Base-by-base conservation (phyloP, 2,113 vertebrate species). In the Rhineura floridana region DNA sequence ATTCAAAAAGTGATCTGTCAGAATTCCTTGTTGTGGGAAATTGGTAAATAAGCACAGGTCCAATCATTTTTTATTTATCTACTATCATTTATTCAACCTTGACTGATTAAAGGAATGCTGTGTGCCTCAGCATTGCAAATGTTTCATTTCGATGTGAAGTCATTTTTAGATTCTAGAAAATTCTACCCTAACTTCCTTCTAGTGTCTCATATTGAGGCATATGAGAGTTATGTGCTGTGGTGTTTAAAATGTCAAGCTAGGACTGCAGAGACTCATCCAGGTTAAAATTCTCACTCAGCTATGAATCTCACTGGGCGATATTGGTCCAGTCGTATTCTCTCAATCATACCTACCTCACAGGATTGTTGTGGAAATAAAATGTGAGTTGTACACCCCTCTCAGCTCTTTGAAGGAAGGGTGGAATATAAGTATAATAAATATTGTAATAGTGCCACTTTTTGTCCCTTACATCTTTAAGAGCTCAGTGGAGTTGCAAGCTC, bases 31-130 rank as follows among this genome's bases (percentile, higher is more conserved):
- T 9, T 83, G 0, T 86, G 65, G 9, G 46, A 76, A 69, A 67
- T 63, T 44, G 89, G 44, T 90, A 91, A 92, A 90, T 28, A 86
- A 65, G 33, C 73, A 36, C 25, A 59, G 7, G 28, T 63, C 55
- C 39, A 73, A 21, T 85, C 15, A 75, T 62, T 86, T 85, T n/a
- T n/a, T n/a, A n/a, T n/a, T 50, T 39, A 50, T 39, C 19, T 67
- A 3, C 21, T 50, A 15, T 52, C 7, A 86, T 28, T 30, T 65
- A 86, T 25, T 59, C 52, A 76, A 12, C 30, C 39, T 63, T 44
- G 9, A 63, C 23, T 25, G 36, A 3, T 46, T 48, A 50, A 48
- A 86, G 19, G 21, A 50, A 48, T 36, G 36, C 25, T 63, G 39
- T 79, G 23, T 12, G n/a, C n/a, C 15, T 13, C 25, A 36, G 17